Percentiles rank a stretch among this genome's conserved stretches.
Conservation (phyloP, 2,113 vertebrate species). For the Poeciliopsis prolifica region DNA sequence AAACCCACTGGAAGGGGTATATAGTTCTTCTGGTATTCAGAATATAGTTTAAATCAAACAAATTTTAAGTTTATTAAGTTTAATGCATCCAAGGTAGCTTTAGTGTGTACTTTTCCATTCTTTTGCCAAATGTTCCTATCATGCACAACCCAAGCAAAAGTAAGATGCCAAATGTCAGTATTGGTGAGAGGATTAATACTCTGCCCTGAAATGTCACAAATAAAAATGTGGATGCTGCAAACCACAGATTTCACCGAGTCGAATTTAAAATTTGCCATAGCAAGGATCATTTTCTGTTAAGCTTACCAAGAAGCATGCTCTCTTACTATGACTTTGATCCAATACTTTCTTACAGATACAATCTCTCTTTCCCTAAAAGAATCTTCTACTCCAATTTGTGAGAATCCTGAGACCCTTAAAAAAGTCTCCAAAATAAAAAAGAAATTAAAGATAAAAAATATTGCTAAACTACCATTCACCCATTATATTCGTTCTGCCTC, state of each 20-base stretch:
- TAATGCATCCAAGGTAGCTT: background rate
- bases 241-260: conserved; percentile 7
- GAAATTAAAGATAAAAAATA: too few relatives aligned
- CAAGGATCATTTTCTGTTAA: conserved; percentile 20
- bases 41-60: background rate
- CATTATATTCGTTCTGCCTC: background rate
- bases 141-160: conserved; percentile 3
- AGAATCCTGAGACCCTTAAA: background rate
- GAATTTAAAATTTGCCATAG: conserved; percentile 12
- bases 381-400: background rate
- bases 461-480: background rate
- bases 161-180: conserved; percentile 8
- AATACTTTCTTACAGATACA: background rate
- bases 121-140: conserved; percentile 1
- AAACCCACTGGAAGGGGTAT: background rate
- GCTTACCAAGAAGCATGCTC: background rate
- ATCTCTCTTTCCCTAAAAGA: background rate
- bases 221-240: conserved; percentile 1
- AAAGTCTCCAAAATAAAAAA: background rate
- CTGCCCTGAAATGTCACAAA: conserved; percentile 21
- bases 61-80: conserved; percentile 12
- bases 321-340: background rate
- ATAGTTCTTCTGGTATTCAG: background rate
- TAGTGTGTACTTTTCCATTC: conserved; percentile 7
- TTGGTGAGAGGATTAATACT: background rate